These are phyloP conservation scores for Macquaria ambigua DNA, from an alignment of 2,113 vertebrate genomes.

Conservation along the genomic window DNA sequence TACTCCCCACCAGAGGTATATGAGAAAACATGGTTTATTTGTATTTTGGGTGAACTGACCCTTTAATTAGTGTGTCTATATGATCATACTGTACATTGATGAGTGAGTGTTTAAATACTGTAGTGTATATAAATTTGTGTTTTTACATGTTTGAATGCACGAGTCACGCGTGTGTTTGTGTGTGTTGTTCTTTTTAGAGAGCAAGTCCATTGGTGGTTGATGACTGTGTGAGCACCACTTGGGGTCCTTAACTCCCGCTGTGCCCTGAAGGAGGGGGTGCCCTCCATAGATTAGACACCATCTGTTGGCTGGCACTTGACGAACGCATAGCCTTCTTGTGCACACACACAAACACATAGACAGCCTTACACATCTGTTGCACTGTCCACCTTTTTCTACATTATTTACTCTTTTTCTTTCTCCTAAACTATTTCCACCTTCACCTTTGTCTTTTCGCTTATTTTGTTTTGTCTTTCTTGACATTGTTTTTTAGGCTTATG, in stretches of 20 bases:
- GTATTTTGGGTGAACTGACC: neutral
- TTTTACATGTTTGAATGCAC: neutral
- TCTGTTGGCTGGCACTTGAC: conserved; percentile 79
- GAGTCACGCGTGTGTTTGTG: conserved; percentile 21
- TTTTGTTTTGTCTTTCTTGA: conserved; percentile 25
- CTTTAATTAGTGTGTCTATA: neutral
- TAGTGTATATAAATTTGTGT: neutral
- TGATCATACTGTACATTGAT: neutral
- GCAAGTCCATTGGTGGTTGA: conserved; percentile 45
- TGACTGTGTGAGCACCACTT: conserved; percentile 64
- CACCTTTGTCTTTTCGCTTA: conserved; percentile 28
- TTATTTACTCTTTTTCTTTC: conserved; percentile 36
- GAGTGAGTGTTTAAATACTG: neutral
- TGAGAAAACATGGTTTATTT: neutral
- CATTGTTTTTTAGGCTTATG: neutral
- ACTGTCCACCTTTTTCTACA: conserved; percentile 21
- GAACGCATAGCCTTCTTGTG: conserved; percentile 35
- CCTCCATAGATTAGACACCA: conserved; percentile 80
- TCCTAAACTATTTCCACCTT: conserved; percentile 6
- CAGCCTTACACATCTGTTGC: conserved; percentile 24
- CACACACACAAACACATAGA: conserved; percentile 18
- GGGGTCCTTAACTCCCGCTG: conserved; percentile 67
- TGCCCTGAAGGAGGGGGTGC: conserved; percentile 46
- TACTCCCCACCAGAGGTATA: neutral
- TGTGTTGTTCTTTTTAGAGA: conserved; percentile 49